Conservation (phyloP, 2,888 invertebrate genomes). For the Halictus ligatus region DNA sequence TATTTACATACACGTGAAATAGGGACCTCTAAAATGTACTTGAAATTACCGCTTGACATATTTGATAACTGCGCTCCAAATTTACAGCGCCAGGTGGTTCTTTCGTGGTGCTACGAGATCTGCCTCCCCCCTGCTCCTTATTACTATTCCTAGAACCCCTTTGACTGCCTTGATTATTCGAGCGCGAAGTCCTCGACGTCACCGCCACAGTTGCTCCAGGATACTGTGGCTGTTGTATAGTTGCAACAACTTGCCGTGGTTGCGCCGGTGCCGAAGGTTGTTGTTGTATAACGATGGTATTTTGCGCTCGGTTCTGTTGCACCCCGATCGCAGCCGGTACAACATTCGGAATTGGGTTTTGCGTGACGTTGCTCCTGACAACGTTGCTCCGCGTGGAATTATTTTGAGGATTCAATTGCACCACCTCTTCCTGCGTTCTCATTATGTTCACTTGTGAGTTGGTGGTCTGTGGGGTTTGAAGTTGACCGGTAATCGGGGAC, state of each 20-base stretch:
- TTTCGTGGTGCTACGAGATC: conserved; percentile 87
- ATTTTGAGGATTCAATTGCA: conserved; percentile 73
- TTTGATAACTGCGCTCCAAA: conserved; percentile 97
- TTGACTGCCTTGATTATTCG: conserved; percentile 76
- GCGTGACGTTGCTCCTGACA: conserved; percentile 53
- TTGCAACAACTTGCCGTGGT: conserved; percentile 74
- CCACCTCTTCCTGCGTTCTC: conserved; percentile 76
- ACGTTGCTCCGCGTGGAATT: conserved; percentile 58
- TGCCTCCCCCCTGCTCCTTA: conserved; percentile 79
- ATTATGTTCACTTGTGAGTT: conserved; percentile 76
- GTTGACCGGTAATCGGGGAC: conserved; percentile 63
- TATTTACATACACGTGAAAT: not conserved
- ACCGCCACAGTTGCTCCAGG: conserved; percentile 72
- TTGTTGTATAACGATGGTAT: conserved; percentile 79
- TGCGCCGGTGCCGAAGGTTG: conserved; percentile 70
- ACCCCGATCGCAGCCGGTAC: conserved; percentile 68
- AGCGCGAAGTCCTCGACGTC: conserved; percentile 75
- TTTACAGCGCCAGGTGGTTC: conserved; percentile 96
- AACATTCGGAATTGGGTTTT: conserved; percentile 65
- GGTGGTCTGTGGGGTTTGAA: conserved; percentile 66
- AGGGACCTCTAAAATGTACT: conserved; percentile 7
- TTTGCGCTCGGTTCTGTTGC: conserved; percentile 75
- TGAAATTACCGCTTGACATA: conserved; percentile 91
- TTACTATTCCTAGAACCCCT: conserved; percentile 78
- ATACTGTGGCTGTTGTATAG: conserved; percentile 73